Conservation (phyloP, 1,140 invertebrate genomes). For the Sinella curviseta region DNA sequence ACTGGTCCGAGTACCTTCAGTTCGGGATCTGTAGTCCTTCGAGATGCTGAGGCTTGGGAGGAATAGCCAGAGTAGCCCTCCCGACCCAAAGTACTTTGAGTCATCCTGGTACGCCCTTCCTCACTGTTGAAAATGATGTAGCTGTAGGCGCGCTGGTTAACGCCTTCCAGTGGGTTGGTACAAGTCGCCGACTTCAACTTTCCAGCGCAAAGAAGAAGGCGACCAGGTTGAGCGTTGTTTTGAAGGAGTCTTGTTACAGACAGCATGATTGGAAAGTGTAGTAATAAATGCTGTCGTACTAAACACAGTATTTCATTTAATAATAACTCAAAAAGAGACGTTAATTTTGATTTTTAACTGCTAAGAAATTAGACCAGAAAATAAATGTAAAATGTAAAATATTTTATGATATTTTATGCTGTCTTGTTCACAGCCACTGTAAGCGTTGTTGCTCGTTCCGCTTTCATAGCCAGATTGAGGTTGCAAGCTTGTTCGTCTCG, state of each 20-base stretch:
- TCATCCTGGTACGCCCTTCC: not conserved
- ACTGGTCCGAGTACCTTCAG: not conserved
- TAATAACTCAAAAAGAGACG: no score
- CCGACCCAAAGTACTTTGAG: not conserved
- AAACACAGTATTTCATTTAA: no score
- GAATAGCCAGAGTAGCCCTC: constrained; percentile 1
- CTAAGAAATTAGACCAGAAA: no score
- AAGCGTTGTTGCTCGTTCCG: no score
- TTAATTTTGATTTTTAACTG: no score
- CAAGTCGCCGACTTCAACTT: not conserved
- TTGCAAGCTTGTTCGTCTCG: no score
- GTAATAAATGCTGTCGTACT: no score
- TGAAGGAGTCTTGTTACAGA: not conserved
- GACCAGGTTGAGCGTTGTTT: not conserved
- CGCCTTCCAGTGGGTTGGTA: not conserved
- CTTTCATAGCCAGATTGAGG: no score
- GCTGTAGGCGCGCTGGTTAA: not conserved
- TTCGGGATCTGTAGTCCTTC: not conserved
- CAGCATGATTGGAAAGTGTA: no score
- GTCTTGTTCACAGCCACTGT: no score
- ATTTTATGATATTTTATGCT: no score
- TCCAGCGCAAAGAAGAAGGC: not conserved
- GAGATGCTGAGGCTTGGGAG: not conserved
- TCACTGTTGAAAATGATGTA: constrained; percentile 10
- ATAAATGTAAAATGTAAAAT: no score